These are phyloP conservation scores for Trachops cirrhosus DNA, from an alignment of 2,797 vertebrate genomes.

Conservation along the genomic window DNA sequence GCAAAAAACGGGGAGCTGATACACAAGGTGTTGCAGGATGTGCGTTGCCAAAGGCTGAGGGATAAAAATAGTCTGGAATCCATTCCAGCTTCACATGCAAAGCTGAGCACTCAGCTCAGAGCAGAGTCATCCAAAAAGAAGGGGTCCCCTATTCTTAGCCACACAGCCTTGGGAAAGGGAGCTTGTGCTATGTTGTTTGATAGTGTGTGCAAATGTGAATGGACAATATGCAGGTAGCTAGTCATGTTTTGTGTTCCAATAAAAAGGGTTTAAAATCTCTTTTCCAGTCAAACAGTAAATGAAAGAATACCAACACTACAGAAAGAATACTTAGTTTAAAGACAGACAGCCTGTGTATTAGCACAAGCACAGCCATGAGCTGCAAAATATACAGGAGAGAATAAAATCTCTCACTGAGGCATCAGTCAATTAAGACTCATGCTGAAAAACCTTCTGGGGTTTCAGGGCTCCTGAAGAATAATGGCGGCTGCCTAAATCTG, in stretches of 20 bases:
- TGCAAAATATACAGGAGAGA: neutral
- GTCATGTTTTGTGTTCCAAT: conserved; percentile 11
- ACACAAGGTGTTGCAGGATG: neutral
- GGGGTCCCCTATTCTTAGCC: neutral
- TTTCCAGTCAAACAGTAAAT: neutral
- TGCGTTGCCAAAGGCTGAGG: neutral
- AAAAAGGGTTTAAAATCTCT: conserved; percentile 35
- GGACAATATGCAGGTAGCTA: neutral
- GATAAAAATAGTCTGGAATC: neutral
- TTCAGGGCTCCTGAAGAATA: neutral
- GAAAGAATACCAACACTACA: neutral
- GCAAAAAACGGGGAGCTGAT: neutral
- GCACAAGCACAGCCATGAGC: neutral
- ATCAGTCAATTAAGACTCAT: neutral
- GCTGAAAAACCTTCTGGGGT: neutral
- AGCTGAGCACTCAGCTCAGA: neutral
- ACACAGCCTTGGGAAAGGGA: neutral
- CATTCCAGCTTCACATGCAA: neutral
- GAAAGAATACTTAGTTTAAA: neutral
- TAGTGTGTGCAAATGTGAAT: neutral
- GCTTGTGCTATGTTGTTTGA: neutral
- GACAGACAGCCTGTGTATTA: neutral
- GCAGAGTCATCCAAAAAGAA: neutral
- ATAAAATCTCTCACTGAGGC: neutral
- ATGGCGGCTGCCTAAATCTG: neutral